phyloP scores from a whole-genome alignment of 2,113 vertebrate genomes.

The Butorides virescens region DNA sequence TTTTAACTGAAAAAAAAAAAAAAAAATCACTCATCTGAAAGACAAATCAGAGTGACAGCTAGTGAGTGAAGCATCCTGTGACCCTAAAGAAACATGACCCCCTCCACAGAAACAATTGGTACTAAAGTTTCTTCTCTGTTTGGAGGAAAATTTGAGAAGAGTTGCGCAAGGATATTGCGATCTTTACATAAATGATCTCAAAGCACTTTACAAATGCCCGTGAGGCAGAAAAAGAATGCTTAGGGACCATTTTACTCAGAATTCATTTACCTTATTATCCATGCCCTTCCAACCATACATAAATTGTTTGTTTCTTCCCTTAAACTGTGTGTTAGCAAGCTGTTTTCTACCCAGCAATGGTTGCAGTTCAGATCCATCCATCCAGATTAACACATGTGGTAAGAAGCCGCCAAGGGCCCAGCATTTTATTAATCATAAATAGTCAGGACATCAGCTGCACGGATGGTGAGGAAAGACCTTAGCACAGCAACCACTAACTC shows the following conservation, averaged over 20 bases:
- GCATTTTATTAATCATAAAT: neutral
- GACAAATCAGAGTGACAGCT: neutral
- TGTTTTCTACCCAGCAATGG: neutral
- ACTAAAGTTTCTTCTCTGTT: neutral
- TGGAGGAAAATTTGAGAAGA: neutral
- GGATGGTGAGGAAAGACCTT: neutral
- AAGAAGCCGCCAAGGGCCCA: neutral
- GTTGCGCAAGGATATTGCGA: neutral
- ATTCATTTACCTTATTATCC: neutral
- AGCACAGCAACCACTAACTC: neutral
- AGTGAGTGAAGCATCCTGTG: neutral
- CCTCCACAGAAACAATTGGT: neutral
- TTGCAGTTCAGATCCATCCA: neutral
- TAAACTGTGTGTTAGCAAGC: neutral
- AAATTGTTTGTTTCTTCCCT: slow-evolving; percentile 9
- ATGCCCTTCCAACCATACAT: neutral
- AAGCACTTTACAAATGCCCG: neutral
- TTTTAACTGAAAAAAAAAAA: neutral
- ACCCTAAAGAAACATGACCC: neutral
- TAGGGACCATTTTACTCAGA: neutral
- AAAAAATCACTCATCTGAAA: neutral
- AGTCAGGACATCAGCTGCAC: neutral
- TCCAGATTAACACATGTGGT: neutral
- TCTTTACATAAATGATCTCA: neutral
- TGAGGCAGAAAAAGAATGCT: neutral